Evolutionary conservation across 1,140 invertebrate genomes (phyloP), one percentile per base, ranked within the genome.

Genomic region (Cepaea nemoralis): DNA sequence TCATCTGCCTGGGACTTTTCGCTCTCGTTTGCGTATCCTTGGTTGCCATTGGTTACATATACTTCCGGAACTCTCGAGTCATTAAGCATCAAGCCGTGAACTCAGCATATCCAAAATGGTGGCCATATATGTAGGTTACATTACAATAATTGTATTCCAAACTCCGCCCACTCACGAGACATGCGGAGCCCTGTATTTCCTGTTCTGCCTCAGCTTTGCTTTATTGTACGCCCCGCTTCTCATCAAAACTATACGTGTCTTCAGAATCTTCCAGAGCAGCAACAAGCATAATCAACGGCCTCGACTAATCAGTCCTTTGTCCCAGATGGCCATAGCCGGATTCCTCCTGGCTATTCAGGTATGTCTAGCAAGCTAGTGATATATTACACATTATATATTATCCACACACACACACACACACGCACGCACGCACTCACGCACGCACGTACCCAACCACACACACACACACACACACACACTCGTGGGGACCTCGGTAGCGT

Each of bases 201-300:
- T 95, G 0, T 95, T 96, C 12, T 96, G 96, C 6, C 95, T 98
- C 87, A 96, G 96, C 87, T 98, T 98, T 91, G 96, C 96, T 0
- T 95, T 97, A 0, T 95, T 98, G 19, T 98, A 98, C 91, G 96
- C 96, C 0, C 96, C 97, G 3, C 92, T 98, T 0, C 91, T 98
- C 33, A 97, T 96, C 1, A 97, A 98, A 91, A 97, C 97, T 5
- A 97, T 97, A 92, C 93, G 87, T 16, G 98, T 98, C 83, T 94
- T 96, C 3, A 92, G 97, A 27, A 98, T 98, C 86, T 98, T 98
- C 91, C 95, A 96, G 84, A 95, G 96, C 5, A 95, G 96, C 79
- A 80, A 75, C 22, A 84, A 77, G 37, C 77, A 82, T 0, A 80
- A 77, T 6, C 63, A 79, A 39, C 70, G 81, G 50, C 88, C 87